A percentile compares a stretch with the other conserved stretches of the same genome.
Conservation (phyloP, 2,797 vertebrate species). For the Sandelia bainsii region DNA sequence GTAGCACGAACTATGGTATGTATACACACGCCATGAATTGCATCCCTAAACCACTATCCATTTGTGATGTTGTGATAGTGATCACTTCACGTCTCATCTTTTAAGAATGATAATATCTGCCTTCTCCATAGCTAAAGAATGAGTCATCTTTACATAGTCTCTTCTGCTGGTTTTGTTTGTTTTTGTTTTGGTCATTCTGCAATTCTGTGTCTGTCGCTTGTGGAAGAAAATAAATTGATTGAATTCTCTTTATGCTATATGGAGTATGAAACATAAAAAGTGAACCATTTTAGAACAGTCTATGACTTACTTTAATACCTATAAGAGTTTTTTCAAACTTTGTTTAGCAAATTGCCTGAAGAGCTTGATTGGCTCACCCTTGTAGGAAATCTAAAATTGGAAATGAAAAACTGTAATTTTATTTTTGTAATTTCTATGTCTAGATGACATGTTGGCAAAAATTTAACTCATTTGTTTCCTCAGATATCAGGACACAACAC, state of each 20-base stretch:
- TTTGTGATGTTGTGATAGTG: constrained; percentile 58
- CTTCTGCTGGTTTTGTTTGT: neutral
- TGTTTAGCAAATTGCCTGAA: neutral
- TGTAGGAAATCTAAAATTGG: neutral
- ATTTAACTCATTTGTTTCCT: neutral
- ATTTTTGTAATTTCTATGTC: neutral
- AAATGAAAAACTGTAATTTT: neutral
- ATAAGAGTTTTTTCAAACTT: neutral
- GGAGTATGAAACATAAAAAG: too few relatives aligned
- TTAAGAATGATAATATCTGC: constrained; percentile 26
- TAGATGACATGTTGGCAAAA: neutral
- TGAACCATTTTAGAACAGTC: too few relatives aligned
- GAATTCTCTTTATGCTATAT: too few relatives aligned
- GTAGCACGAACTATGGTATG: constrained; percentile 94
- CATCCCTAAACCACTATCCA: constrained; percentile 50
- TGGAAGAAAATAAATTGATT: constrained; percentile 19
- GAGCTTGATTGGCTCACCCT: neutral
- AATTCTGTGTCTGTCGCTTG: constrained; percentile 19
- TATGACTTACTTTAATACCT: too few relatives aligned
- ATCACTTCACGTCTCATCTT: constrained; percentile 36
- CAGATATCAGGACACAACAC: neutral
- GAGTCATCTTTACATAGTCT: constrained; percentile 20
- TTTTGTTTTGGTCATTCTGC: neutral
- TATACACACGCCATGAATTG: constrained; percentile 76
- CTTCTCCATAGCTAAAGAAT: constrained; percentile 46